Conservation (phyloP, 2,888 invertebrate genomes). For the Rugalucina vietnamica region DNA sequence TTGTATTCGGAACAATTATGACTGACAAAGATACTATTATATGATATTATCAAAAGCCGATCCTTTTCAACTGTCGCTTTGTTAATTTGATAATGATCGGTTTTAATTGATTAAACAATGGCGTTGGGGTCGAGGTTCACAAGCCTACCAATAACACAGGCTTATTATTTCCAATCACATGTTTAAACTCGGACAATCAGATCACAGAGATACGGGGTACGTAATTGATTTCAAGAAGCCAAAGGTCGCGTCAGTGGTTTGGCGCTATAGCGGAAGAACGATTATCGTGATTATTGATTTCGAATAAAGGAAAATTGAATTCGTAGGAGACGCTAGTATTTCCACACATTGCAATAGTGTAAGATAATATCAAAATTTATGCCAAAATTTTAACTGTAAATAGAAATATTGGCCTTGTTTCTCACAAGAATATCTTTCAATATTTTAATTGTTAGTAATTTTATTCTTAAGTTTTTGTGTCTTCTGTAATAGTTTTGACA, state of each 20-base stretch:
- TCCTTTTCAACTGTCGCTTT: conserved; percentile 11
- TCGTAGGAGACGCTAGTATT: not conserved
- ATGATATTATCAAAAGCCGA: conserved; percentile 14
- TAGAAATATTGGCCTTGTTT: not conserved
- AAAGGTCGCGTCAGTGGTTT: conserved; percentile 42
- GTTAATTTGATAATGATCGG: conserved; percentile 7
- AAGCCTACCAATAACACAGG: not conserved
- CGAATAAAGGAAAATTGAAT: conserved; percentile 38
- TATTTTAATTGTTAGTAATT: not conserved
- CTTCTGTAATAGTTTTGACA: not conserved
- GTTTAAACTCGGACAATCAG: not conserved
- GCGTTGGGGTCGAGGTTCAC: not conserved
- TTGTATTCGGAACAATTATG: not conserved
- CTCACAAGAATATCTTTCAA: not conserved
- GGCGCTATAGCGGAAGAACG: conserved; percentile 43
- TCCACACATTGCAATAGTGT: not conserved
- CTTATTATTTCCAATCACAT: conserved; percentile 11
- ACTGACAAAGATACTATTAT: conserved; percentile 13
- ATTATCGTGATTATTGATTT: conserved; percentile 50
- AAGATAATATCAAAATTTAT: conserved; percentile 3
- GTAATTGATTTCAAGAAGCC: conserved; percentile 45
- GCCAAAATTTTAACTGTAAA: not conserved
- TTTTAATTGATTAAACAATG: conserved; percentile 14
- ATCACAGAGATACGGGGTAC: not conserved
- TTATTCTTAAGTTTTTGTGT: not conserved